These are phyloP conservation scores for Tangara arthus DNA, from an alignment of 2,797 vertebrate species.

Conservation along the genomic window DNA sequence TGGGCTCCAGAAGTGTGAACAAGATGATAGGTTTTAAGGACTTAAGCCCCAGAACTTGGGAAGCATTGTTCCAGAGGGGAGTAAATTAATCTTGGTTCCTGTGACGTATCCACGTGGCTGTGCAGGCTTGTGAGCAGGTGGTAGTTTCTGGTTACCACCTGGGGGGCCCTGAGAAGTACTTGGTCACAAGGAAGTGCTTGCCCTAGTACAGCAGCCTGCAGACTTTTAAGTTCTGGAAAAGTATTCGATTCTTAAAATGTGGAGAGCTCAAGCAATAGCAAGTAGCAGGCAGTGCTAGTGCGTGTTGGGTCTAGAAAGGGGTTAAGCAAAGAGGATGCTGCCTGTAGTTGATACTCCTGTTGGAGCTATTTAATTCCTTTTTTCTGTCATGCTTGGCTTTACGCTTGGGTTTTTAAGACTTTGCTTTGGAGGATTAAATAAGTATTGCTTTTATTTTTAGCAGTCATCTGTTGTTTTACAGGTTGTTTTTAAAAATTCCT, in stretches of 20 bases:
- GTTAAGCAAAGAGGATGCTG: neutral
- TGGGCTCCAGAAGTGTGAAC: neutral
- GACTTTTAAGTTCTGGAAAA: neutral
- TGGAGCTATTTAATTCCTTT: neutral
- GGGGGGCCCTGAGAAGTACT: neutral
- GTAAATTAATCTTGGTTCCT: neutral
- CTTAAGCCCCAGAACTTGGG: neutral
- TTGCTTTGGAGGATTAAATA: neutral
- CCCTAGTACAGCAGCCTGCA: neutral
- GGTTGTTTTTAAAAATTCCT: neutral
- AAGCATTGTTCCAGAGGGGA: neutral
- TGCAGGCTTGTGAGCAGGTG: neutral
- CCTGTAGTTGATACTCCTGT: neutral
- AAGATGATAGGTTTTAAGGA: neutral
- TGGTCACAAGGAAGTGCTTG: neutral
- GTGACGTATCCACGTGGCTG: neutral
- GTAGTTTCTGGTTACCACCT: neutral
- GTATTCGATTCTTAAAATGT: neutral
- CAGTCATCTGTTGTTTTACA: neutral
- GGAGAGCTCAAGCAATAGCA: neutral
- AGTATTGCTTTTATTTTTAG: neutral
- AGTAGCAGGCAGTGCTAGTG: neutral
- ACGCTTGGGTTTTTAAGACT: neutral
- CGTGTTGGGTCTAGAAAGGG: neutral
- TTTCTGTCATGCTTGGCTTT: neutral